Conservation (phyloP, 2,888 invertebrate species). For the Troides helena region DNA sequence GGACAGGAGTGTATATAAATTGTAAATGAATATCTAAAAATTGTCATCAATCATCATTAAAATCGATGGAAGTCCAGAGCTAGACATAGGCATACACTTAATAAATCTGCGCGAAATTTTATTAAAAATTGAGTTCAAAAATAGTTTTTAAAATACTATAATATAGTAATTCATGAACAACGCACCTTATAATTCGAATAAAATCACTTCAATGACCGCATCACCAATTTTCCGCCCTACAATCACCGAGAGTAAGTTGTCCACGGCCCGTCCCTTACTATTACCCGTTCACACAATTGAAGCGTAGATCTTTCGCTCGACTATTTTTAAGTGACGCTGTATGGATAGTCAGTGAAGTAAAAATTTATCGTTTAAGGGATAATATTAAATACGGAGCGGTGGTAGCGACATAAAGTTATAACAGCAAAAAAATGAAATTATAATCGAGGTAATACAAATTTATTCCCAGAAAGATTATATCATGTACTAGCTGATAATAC, state of each 20-base stretch:
- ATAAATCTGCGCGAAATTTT: no score
- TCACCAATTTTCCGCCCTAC: conserved; percentile 27
- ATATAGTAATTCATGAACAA: conserved; percentile 5
- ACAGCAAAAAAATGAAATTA: neutral
- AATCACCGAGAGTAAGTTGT: conserved; percentile 27
- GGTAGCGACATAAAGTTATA: neutral
- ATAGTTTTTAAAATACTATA: neutral
- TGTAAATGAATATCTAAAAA: no score
- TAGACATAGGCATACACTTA: no score
- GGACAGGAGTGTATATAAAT: no score
- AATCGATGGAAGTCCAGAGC: no score
- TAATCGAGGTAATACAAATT: neutral
- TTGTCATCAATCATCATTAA: no score
- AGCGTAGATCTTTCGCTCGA: conserved; percentile 25
- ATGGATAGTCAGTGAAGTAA: conserved; percentile 17
- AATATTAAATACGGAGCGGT: neutral
- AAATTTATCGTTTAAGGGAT: conserved; percentile 10
- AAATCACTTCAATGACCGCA: conserved; percentile 18
- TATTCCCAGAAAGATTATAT: no score
- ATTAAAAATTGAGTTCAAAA: neutral
- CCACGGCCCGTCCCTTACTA: conserved; percentile 24
- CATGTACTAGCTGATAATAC: no score
- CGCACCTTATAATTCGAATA: conserved; percentile 16
- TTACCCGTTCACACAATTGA: conserved; percentile 21
- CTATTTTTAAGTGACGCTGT: conserved; percentile 24